Evolutionary conservation across 2,888 invertebrate species (phyloP), one percentile per base, ranked within the genome.

Genomic region (Cosmia pyralina): DNA sequence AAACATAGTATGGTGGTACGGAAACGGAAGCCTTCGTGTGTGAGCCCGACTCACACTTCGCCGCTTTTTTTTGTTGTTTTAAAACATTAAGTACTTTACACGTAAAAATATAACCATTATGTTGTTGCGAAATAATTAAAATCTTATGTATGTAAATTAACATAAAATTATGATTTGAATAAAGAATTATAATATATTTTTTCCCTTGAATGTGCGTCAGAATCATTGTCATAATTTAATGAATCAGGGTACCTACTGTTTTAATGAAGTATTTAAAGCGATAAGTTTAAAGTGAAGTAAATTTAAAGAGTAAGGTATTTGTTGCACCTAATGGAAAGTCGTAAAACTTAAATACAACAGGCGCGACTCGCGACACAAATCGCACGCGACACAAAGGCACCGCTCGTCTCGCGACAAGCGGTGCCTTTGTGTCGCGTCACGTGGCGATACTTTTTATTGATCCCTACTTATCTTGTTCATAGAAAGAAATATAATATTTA

Each of bases 191-290:
- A 38, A 38, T 38, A 38, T 11, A n/a, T 55, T 50, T 41, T 55
- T 75, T 58, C 34, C 34, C 17, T 48, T 69, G 38, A n/a, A 58
- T 52, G 10, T 70, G 19, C 63, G 52, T 75, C 70, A 77, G n/a
- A 77, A 19, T 34, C n/a, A 34, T 75, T 75, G 41, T 34, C 19
- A 60, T 8, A 60, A 53, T 59, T 3, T n/a, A 59, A 67, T 48
- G 10, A 28, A 28, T 38, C n/a, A 4, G 2, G 5, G 10, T 48
- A 41, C 38, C 4, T 48, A 41, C 38, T 3, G 59, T 53, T 74
- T 59, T 67, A 59, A 59, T 53, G 46, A 41, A 15, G 13, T 8
- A 57, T 19, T 22, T 57, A 46, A 41, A 48, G 15, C 6, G 13
- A 41, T 28, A 52, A 17, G 17, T 70, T 44, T 28, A 28, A n/a